Evolutionary conservation across 2,888 invertebrate genomes (phyloP), one percentile per base, ranked within the genome.

Genomic region (Smittia sp.): DNA sequence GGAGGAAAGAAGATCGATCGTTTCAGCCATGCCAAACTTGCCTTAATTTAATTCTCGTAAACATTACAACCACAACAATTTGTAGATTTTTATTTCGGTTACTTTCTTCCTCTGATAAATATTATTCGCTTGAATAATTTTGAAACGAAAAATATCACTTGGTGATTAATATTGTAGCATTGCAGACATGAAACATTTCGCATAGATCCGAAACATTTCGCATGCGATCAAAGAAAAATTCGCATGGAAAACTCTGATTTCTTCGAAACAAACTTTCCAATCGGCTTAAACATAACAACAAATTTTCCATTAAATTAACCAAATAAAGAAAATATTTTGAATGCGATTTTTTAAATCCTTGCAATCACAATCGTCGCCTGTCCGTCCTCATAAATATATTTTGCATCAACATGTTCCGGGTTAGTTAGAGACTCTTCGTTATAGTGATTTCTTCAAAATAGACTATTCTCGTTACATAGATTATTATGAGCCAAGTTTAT

Each of bases 321-420:
- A 46, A 46, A 46, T 3, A n/a, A 46, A 46, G 46, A 46, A n/a
- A 46, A 13, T n/a, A 2, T 46, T n/a, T 6, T 46, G n/a, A 46
- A 46, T 46, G 46, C 46, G 46, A 46, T 46, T 46, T 46, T 46
- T 46, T n/a, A 46, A 46, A 46, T 46, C 46, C 46, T 46, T 38
- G 6, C 46, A 46, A 46, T 46, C 46, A 46, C 46, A 46, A 46
- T 46, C 15, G 46, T 2, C 15, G 46, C n/a, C 15, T 3, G n/a
- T 46, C n/a, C 46, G 3, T 46, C 11, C 11, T 46, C 46, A 46
- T 46, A 46, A 46, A 46, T 46, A 46, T 46, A 46, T 46, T 46
- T 46, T 15, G 11, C 46, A 13, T 46, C 11, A 46, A 46, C 46
- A 46, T 46, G 11, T 15, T 46, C n/a, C 15, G 32, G 32, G n/a